Conservation (phyloP, 2,113 vertebrate genomes). For the Psettodes erumei region DNA sequence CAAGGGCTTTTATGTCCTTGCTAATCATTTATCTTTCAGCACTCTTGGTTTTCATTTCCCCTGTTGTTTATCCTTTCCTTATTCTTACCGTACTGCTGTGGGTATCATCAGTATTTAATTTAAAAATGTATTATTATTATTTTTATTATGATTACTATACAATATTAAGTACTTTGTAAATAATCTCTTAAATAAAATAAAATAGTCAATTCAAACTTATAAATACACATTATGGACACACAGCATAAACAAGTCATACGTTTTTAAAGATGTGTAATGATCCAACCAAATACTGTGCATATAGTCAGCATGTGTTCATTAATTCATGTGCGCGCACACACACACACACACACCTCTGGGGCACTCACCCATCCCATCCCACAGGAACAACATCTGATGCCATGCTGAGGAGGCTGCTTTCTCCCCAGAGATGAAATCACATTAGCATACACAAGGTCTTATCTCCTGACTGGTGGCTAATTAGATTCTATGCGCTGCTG, state of each 20-base stretch:
- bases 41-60: neutral
- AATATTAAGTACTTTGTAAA: neutral
- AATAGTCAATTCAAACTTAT: neutral
- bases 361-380: neutral
- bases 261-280: neutral
- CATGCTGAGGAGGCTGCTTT: neutral
- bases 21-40: neutral
- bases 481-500: conserved; percentile 59
- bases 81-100: neutral
- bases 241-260: neutral
- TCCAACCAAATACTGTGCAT: neutral
- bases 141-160: neutral
- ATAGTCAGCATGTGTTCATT: neutral
- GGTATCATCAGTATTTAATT: neutral
- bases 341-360: conserved; percentile 3
- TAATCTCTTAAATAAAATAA: neutral
- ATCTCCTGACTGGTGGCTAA: conserved; percentile 54
- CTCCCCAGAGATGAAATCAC: conserved; percentile 29
- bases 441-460: conserved; percentile 33
- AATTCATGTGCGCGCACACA: neutral
- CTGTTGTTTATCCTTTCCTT: too few relatives aligned
- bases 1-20: neutral
- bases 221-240: neutral
- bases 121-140: neutral
- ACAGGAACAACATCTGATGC: conserved; percentile 2